phyloP scores from a whole-genome alignment of 2,888 invertebrate species.

The Helicoverpa assulta region DNA sequence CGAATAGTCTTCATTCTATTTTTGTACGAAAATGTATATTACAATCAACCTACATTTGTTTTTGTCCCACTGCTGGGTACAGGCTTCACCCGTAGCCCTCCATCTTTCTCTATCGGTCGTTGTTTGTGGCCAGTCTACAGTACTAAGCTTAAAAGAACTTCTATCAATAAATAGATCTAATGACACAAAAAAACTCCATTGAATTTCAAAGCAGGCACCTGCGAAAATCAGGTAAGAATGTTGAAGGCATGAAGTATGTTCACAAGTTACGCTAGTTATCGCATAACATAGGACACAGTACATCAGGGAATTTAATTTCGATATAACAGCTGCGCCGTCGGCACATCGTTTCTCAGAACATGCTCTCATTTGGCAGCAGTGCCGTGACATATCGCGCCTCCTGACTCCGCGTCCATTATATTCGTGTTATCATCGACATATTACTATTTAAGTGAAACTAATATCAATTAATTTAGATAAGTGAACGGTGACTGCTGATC shows the following conservation, averaged over 20 bases:
- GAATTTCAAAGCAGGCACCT: background rate
- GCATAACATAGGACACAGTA: conserved; percentile 11
- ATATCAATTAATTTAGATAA: conserved; percentile 53
- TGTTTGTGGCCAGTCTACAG: no score
- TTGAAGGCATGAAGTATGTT: background rate
- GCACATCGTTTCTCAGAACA: conserved; percentile 58
- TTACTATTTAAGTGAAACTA: conserved; percentile 49
- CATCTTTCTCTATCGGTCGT: no score
- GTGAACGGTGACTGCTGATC: conserved; percentile 27
- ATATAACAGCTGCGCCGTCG: conserved; percentile 53
- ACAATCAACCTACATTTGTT: no score
- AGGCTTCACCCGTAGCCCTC: no score
- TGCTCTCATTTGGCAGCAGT: conserved; percentile 59
- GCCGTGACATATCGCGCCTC: conserved; percentile 44
- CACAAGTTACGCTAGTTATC: conserved; percentile 23
- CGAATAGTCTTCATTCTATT: background rate
- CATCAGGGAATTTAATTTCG: conserved; percentile 49
- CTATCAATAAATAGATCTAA: background rate
- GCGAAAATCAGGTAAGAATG: background rate
- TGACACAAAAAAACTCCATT: background rate
- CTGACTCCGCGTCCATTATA: conserved; percentile 49
- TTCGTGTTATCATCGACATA: conserved; percentile 46
- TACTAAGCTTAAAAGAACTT: background rate
- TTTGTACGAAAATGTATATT: background rate
- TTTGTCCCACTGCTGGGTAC: no score